phyloP scores from a whole-genome alignment of 1,140 invertebrate species.

The Ceratosolen fusciceps region DNA sequence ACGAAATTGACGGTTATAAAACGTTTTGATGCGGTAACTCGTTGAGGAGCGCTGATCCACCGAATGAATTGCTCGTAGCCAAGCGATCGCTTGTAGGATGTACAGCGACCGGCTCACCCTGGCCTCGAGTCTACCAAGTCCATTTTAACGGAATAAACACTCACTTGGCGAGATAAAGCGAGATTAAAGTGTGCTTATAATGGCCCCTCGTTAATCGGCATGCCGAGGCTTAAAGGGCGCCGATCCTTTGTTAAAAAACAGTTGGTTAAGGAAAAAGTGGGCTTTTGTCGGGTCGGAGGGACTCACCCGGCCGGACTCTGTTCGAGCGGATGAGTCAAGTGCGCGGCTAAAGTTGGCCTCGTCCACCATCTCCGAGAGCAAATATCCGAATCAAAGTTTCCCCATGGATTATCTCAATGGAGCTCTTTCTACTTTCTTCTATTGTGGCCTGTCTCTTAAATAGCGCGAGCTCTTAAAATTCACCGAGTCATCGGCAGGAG shows the following conservation, averaged over 20 bases:
- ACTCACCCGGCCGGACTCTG: background rate
- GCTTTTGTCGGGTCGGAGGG: background rate
- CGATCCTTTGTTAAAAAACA: too few relatives aligned
- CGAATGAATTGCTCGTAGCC: background rate
- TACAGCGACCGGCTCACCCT: too few relatives aligned
- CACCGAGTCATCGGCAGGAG: background rate
- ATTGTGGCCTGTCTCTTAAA: conserved; percentile 33
- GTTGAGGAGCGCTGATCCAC: too few relatives aligned
- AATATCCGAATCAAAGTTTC: conserved; percentile 20
- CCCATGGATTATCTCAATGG: conserved; percentile 23
- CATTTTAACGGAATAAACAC: too few relatives aligned
- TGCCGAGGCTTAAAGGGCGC: too few relatives aligned
- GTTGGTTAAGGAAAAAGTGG: background rate
- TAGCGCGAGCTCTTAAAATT: conserved; percentile 50
- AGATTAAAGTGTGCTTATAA: too few relatives aligned
- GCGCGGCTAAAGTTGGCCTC: background rate
- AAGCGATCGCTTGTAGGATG: too few relatives aligned
- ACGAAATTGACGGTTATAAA: too few relatives aligned
- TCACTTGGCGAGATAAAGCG: too few relatives aligned
- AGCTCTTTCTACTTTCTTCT: background rate
- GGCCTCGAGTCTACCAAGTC: too few relatives aligned
- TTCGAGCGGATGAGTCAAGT: background rate
- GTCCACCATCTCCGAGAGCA: background rate
- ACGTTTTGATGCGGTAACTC: too few relatives aligned
- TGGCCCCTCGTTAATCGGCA: too few relatives aligned